Conservation (phyloP, 2,888 invertebrate species). For the Lepidochrysops patricia region DNA sequence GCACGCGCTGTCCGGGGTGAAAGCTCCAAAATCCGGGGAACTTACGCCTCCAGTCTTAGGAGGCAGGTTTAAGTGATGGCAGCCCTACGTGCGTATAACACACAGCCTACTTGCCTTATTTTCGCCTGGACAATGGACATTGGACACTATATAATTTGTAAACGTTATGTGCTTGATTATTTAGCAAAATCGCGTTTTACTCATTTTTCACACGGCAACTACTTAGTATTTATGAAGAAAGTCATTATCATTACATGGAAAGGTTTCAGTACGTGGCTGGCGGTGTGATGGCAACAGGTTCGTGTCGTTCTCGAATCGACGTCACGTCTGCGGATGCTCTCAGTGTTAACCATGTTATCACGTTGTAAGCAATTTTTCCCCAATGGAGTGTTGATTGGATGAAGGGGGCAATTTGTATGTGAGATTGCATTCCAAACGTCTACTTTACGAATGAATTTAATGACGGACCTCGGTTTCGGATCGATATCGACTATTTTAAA, state of each 20-base stretch:
- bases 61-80: too few species aligned
- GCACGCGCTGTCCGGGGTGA: too few species aligned
- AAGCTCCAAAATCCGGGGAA: too few species aligned
- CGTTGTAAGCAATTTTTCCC: conserved; percentile 28
- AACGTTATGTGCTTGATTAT: too few species aligned
- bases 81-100: too few species aligned
- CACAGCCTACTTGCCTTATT: too few species aligned
- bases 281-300: neutral
- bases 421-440: conserved; percentile 31
- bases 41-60: too few species aligned
- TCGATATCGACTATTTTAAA: conserved; percentile 50
- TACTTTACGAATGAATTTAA: conserved; percentile 40
- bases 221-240: neutral
- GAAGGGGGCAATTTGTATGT: conserved; percentile 16
- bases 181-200: too few species aligned
- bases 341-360: conserved; percentile 8
- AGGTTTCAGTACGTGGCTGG: neutral
- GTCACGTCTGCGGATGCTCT: conserved; percentile 55
- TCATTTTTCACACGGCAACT: too few species aligned
- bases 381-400: conserved; percentile 18
- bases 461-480: conserved; percentile 46
- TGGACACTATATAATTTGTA: too few species aligned
- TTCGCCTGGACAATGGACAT: too few species aligned
- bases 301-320: conserved; percentile 28
- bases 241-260: neutral